phyloP scores from a whole-genome alignment of 1,140 invertebrate genomes.

The Micrasema minimum region DNA sequence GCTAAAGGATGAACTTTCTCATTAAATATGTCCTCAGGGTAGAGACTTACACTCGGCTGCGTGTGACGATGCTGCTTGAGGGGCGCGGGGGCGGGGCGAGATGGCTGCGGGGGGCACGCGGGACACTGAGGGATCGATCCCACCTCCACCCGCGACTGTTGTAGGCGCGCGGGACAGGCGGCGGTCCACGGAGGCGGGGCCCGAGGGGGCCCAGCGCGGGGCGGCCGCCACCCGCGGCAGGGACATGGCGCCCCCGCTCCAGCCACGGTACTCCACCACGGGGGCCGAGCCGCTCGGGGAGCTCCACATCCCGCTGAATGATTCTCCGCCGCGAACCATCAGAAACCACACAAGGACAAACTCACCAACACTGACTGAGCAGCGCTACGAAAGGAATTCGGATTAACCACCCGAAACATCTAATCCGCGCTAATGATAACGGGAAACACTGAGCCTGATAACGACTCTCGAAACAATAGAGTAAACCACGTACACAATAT shows the following conservation, averaged over 20 bases:
- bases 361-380: neutral
- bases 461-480: neutral
- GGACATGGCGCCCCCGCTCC: conserved; percentile 47
- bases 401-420: conserved; percentile 16
- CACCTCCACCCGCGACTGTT: too few species aligned
- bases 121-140: too few species aligned
- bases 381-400: neutral
- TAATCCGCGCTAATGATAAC: conserved; percentile 17
- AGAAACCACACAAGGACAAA: neutral
- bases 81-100: conserved; percentile 56
- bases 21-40: neutral
- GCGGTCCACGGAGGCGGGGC: conserved; percentile 61
- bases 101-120: conserved; percentile 60
- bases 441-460: conserved; percentile 9
- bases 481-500: neutral
- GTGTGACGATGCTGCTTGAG: conserved; percentile 35
- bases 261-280: conserved; percentile 41
- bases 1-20: too few species aligned
- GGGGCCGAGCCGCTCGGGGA: conserved; percentile 61
- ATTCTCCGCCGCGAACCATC: conserved; percentile 14
- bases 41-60: conserved; percentile 46
- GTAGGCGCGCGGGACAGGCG: conserved; percentile 63
- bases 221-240: conserved; percentile 45
- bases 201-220: conserved; percentile 45
- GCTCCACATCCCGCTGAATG: conserved; percentile 60